Base-by-base conservation (phyloP, 2,113 vertebrate species). In the Laterallus jamaicensis region DNA sequence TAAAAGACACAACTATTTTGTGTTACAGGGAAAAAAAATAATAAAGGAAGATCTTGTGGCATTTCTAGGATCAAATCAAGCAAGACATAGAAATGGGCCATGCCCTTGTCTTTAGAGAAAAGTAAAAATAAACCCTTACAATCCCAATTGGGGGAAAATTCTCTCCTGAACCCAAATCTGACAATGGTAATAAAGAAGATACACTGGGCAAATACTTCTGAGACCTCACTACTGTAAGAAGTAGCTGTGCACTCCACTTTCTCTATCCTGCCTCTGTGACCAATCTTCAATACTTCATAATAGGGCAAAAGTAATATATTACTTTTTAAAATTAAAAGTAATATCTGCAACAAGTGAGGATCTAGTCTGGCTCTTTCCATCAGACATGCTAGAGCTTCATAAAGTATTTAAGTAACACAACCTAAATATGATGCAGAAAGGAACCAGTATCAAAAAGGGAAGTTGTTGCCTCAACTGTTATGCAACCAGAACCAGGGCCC, bases 101-200 rank as follows among this genome's bases (percentile, higher is more conserved):
- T n/a, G 21, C 9, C 12, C 59, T 82, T 82, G 17, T 58, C 56
- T 88, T 73, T 56, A 89, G 25, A 69, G 26, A 70, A 70, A 79
- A 8, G 20, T 4, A 80, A 80, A 86, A 88, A 31, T 24, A 50
- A 40, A 28, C 3, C 3, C 22, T 82, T 49, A 11, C 21, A 82
- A 60, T 42, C 12, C 31, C 0, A 2, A 12, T 0, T 64, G 11
- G 11, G 32, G 49, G 5, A 73, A 88, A 50, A 50, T 44, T 68
- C 3, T 67, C 55, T 82, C 73, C 25, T 78, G 44, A 19, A 37
- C 11, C 24, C 47, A 64, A 22, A 73, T 55, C 16, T 86, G 76
- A 80, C 31, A 56, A 22, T 49, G 7, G 8, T 19, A 88, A 68
- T 55, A 60, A 85, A 47, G 12, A 44, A 74, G 29, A 24, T 8